A percentile compares a stretch with the other conserved stretches of the same genome.
Evolutionary conservation across 2,113 vertebrate species (phyloP).

Genomic region (Hippocampus zosterae): DNA sequence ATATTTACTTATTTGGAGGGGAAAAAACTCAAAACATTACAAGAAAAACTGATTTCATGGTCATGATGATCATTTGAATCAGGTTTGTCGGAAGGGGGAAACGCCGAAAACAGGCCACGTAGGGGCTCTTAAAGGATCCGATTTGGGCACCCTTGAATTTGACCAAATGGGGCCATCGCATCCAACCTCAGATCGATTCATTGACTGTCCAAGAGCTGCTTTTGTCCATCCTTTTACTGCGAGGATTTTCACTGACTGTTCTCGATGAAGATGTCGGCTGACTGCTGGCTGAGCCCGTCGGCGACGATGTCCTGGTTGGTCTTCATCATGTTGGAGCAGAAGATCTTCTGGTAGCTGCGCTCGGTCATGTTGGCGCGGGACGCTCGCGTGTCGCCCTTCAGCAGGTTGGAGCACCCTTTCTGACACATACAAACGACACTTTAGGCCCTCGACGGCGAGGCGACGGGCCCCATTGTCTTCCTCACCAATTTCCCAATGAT

Average conservation of each 20-base stretch:
- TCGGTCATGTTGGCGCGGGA: slow-evolving; percentile 71
- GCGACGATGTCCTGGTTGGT: slow-evolving; percentile 70
- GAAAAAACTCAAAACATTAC: no score
- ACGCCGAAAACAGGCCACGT: no score
- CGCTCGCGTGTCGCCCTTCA: slow-evolving; percentile 65
- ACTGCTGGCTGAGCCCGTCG: slow-evolving; percentile 52
- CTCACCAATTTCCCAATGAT: slow-evolving; percentile 77
- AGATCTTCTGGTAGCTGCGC: slow-evolving; percentile 69
- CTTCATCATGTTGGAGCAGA: slow-evolving; percentile 86
- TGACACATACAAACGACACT: slow-evolving; percentile 22
- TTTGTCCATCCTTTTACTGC: no score
- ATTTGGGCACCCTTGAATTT: no score
- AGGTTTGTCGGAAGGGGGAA: no score
- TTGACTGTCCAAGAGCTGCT: no score
- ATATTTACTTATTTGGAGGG: no score
- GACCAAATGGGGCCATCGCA: no score
- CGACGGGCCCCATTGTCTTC: neutral
- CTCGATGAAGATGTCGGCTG: slow-evolving; percentile 79
- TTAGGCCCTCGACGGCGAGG: neutral
- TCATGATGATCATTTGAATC: no score
- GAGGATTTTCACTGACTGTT: slow-evolving; percentile 65
- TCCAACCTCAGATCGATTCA: no score
- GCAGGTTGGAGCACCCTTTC: slow-evolving; percentile 73
- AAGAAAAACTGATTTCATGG: no score
- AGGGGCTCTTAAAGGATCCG: no score